Base-by-base conservation (phyloP, 2,888 invertebrate genomes). In the Holacanthella duospinosa region DNA sequence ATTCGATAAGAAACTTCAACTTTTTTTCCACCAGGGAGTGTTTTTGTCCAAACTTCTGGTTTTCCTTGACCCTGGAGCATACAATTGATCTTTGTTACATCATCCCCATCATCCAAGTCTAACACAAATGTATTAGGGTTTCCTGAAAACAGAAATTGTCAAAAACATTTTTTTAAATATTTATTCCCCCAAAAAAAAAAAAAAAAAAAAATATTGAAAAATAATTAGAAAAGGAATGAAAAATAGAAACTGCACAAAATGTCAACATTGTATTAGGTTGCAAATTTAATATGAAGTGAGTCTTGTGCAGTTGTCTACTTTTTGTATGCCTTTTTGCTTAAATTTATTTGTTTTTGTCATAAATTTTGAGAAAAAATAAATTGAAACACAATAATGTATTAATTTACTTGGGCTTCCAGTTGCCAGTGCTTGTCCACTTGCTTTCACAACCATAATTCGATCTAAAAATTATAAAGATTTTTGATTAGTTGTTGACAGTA, bases 31-130 rank as follows among this genome's bases (percentile, higher is more conserved):
- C 61, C 62, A 3, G 44, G 25, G 2, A 59, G 54, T 29, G 64
- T 66, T 19, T 66, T 59, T 1, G 64, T 66, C 66, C 66, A 66
- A 26, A 66, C 60, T 29, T 66, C 66, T 2, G 64, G 64, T 16
- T 55, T 28, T 16, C 59, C 59, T 2, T 60, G 56, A 21, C 66
- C 66, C 29, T 58, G 59, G 27, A 66, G 44, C 29, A 64, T 28
- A 16, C 61, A 62, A 16, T 56, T 57, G 28, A 66, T 54, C 43
- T 64, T 62, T 2, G 62, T 64, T 43, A 64, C 64, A 24, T 66
- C 66, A 6, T 62, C 60, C 6, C 43, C 62, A 21, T 66, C 66
- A 16, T 27, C 48, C 43, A 64, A 62, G 19, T 64, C 44, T 2
- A 66, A 16, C n/a, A 61, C 44, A 54, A 66, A 66, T 2, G 63